A percentile compares a stretch with the other conserved stretches of the same genome.
phyloP scores from a whole-genome alignment of 2,888 invertebrate species.

The Taenaris catops region DNA sequence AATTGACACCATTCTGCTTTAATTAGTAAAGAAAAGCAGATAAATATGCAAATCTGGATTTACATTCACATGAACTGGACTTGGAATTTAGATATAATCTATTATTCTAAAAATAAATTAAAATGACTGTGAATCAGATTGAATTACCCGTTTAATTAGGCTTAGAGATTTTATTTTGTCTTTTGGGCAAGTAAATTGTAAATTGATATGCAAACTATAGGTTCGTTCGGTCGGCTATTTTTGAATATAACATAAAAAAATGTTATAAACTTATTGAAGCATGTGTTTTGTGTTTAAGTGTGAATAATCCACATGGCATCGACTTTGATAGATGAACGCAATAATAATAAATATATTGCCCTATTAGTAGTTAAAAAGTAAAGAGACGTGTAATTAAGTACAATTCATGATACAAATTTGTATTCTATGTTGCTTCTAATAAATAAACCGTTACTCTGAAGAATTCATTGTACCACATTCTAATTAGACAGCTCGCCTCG shows the following conservation, averaged over 20 bases:
- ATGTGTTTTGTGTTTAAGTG: too few species aligned
- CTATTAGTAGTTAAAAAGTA: too few species aligned
- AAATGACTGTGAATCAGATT: conserved; percentile 12
- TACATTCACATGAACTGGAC: conserved; percentile 20
- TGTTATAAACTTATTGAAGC: too few species aligned
- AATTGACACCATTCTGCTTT: conserved; percentile 19
- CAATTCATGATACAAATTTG: neutral
- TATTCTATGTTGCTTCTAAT: conserved; percentile 21
- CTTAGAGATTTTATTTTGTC: neutral
- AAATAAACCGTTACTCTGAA: conserved; percentile 52
- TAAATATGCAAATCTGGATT: conserved; percentile 21
- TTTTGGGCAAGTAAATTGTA: too few species aligned
- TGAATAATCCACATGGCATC: too few species aligned
- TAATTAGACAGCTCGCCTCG: conserved; percentile 49
- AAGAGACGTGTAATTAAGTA: neutral
- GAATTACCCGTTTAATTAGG: conserved; percentile 1
- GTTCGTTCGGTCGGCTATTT: too few species aligned
- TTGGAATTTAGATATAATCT: conserved; percentile 16
- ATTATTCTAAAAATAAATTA: conserved; percentile 13
- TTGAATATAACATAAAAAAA: too few species aligned
- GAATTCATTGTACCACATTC: conserved; percentile 33
- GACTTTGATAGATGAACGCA: too few species aligned
- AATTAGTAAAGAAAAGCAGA: conserved; percentile 20
- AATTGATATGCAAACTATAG: too few species aligned
- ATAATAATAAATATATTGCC: too few species aligned